phyloP scores from a whole-genome alignment of 2,888 invertebrate species.

The Leptinotarsa peninsularis region DNA sequence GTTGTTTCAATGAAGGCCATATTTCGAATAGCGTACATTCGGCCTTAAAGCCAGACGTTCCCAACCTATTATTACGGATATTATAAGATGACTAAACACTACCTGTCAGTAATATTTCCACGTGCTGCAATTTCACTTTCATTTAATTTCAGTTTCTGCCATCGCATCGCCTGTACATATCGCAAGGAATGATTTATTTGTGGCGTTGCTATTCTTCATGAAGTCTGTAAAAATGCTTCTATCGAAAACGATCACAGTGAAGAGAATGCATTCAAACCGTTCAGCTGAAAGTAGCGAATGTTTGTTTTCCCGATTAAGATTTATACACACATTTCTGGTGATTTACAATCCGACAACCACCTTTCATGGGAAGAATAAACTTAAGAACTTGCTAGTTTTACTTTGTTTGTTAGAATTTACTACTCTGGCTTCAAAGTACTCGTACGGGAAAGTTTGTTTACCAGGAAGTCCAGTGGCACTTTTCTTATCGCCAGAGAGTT shows the following conservation, averaged over 20 bases:
- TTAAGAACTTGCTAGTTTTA: slow-evolving; percentile 28
- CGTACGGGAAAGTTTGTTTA: slow-evolving; percentile 35
- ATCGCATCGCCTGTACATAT: not conserved
- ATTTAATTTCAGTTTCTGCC: slow-evolving; percentile 11
- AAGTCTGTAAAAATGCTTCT: no score
- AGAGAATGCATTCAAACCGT: not conserved
- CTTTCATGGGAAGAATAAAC: slow-evolving; percentile 37
- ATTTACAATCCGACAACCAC: slow-evolving; percentile 26
- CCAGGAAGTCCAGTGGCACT: slow-evolving; percentile 32
- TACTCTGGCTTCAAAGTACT: slow-evolving; percentile 20
- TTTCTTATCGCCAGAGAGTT: slow-evolving; percentile 31
- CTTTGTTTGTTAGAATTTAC: slow-evolving; percentile 34
- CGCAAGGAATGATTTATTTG: slow-evolving; percentile 1
- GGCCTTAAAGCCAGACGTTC: not conserved
- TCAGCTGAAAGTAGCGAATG: not conserved
- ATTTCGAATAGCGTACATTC: slow-evolving; percentile 2
- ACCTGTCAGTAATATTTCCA: slow-evolving; percentile 55
- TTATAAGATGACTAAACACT: slow-evolving; percentile 62
- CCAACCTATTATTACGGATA: slow-evolving; percentile 60
- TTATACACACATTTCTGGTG: slow-evolving; percentile 28
- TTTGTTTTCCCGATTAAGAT: slow-evolving; percentile 24
- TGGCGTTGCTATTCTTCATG: not conserved
- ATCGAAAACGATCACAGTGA: not conserved
- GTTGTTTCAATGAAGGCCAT: slow-evolving; percentile 2
- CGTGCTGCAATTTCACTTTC: slow-evolving; percentile 32